Evolutionary conservation across 1,140 invertebrate genomes (phyloP), one percentile per base, ranked within the genome.

Genomic region (Drosophila sucinea): DNA sequence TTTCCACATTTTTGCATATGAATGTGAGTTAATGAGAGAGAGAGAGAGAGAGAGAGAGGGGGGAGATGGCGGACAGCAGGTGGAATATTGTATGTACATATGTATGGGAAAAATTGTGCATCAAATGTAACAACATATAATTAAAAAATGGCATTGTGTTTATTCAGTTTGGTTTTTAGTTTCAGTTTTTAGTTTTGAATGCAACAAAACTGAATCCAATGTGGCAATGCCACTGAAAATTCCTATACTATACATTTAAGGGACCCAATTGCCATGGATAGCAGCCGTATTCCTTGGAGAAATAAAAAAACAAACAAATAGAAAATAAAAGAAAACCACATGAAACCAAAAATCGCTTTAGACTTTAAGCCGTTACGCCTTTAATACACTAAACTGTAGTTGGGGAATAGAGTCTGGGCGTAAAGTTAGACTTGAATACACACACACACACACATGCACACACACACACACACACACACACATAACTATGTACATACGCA

Each of bases 351-450:
- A 63, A 70, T 70, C 56, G 64, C 64, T 63, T 47, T 41, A 63
- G 38, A 61, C 66, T 70, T 77, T 41, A 79, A 74, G 76, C 63
- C 41, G 33, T 44, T 61, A 51, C 41, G 51, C 27, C 44, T 64
- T 67, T 72, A 80, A 70, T 63, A 62, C 78, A 73, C 69, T 76
- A 69, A 80, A 76, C 78, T 80, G 73, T 77, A 70, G 70, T 73
- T 77, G 47, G 79, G 77, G 78, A 81, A 77, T 81, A 64, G 41
- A 51, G 51, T 65, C 33, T 10, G 54, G 65, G 61, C 73, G 17
- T 67, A 60, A 69, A 61, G 57, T 55, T 67, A 61, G 47, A 72
- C 65, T 60, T 56, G 57, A 58, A 72, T 60, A 68, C 60, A 38
- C 55, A 38, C 38, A 60, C 33, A 47, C 70, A 41, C 35, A 72